phyloP scores from a whole-genome alignment of 2,113 vertebrate species.

The Euleptes europaea region DNA sequence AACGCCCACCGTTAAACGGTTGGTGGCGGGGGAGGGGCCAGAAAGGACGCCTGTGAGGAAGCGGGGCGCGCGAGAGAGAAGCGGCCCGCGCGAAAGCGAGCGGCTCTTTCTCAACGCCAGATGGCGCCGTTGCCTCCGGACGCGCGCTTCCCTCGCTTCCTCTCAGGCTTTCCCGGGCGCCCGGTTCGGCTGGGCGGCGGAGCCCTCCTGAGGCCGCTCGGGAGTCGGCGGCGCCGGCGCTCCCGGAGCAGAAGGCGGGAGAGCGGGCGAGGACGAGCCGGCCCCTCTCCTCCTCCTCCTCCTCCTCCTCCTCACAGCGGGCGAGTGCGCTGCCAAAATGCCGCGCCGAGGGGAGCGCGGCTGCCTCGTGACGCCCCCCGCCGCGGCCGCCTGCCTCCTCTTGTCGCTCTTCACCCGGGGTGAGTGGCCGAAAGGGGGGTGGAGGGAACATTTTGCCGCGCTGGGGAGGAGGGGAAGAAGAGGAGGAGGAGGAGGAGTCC shows the following conservation, averaged over 20 bases:
- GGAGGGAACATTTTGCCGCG: constrained; percentile 30
- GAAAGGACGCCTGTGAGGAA: no score
- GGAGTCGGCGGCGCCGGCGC: not conserved
- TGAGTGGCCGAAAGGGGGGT: constrained; percentile 42
- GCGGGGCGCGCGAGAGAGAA: not conserved
- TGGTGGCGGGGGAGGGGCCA: no score
- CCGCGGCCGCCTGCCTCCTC: constrained; percentile 16
- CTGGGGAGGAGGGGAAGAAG: not conserved
- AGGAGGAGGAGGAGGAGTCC: no score
- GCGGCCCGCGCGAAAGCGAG: no score
- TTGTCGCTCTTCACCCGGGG: constrained; percentile 41
- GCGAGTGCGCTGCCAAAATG: constrained; percentile 33
- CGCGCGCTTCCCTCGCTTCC: not conserved
- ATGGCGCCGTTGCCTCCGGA: constrained; percentile 18
- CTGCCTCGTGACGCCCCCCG: constrained; percentile 25
- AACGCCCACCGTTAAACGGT: no score
- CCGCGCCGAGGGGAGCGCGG: constrained; percentile 23
- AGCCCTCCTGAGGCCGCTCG: constrained; percentile 45
- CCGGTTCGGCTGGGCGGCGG: constrained; percentile 26
- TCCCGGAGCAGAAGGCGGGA: constrained; percentile 27
- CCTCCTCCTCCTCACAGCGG: not conserved
- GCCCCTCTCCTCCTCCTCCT: not conserved
- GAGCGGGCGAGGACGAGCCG: not conserved
- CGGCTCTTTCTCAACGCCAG: constrained; percentile 31
- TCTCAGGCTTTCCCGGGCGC: constrained; percentile 2